Evolutionary conservation across 37 sponge, comb jelly and placozoan species (phyloP).

Genomic region (Hexactinellida sp.): DNA sequence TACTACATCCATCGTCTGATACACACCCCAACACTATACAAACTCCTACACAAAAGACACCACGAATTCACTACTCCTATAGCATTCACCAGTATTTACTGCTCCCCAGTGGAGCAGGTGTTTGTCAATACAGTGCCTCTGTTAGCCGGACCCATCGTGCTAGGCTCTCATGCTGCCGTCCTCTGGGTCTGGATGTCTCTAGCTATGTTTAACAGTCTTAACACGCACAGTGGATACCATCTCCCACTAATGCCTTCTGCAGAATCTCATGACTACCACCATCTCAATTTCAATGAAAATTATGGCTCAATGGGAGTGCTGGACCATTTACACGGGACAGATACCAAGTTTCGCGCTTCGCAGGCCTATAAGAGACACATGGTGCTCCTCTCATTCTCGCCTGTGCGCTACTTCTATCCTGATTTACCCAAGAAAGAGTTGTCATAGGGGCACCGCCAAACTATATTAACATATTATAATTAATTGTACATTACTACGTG

Average conservation of each 20-base stretch:
- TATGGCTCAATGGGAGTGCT: slow-evolving; percentile 66
- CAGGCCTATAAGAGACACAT: slow-evolving; percentile 48
- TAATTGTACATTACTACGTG: too few species aligned
- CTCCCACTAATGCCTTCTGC: slow-evolving; percentile 71
- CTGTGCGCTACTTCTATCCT: slow-evolving; percentile 21
- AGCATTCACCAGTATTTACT: slow-evolving; percentile 50
- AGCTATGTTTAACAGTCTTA: slow-evolving; percentile 37
- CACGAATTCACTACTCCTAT: slow-evolving; percentile 87
- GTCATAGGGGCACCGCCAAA: too few species aligned
- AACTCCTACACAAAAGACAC: slow-evolving; percentile 79
- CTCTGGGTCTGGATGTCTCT: slow-evolving; percentile 62
- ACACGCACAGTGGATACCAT: slow-evolving; percentile 80
- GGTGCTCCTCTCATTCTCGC: slow-evolving; percentile 33
- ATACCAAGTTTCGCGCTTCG: slow-evolving; percentile 37
- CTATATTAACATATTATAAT: too few species aligned
- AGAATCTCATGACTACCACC: slow-evolving; percentile 91
- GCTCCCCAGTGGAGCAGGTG: slow-evolving; percentile 68
- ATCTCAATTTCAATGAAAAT: slow-evolving; percentile 56
- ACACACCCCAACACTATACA: slow-evolving; percentile 63
- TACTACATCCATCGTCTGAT: slow-evolving; percentile 36
- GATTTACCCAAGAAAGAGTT: neutral
- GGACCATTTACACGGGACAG: slow-evolving; percentile 69
- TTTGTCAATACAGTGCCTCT: slow-evolving; percentile 42
- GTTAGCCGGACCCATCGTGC: slow-evolving; percentile 40
- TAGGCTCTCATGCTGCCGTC: slow-evolving; percentile 53